A percentile compares a stretch with the other conserved stretches of the same genome.
Conservation (phyloP, 2,113 vertebrate genomes). For the Oncorhynchus nerka region DNA sequence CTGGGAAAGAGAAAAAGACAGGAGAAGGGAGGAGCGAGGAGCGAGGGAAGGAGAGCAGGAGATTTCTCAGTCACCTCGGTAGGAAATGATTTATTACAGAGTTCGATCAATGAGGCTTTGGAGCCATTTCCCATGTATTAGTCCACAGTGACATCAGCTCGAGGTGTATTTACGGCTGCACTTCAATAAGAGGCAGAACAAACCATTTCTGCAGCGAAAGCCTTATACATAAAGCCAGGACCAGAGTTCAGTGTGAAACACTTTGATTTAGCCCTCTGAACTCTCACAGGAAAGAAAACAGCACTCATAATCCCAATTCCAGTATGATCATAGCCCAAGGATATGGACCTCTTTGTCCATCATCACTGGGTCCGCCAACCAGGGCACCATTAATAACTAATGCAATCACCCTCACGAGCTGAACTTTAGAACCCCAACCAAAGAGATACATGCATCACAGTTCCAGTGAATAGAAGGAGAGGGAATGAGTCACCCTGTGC, state of each 20-base stretch:
- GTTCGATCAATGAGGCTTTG: slow-evolving; percentile 49
- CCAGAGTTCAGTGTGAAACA: slow-evolving; percentile 49
- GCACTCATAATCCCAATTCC: slow-evolving; percentile 47
- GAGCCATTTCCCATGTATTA: slow-evolving; percentile 31
- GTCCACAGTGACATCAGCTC: slow-evolving; percentile 39
- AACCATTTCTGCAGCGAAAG: slow-evolving; percentile 31
- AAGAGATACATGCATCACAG: slow-evolving; percentile 49
- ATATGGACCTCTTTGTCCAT: slow-evolving; percentile 51
- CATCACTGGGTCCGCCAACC: slow-evolving; percentile 51
- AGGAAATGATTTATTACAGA: slow-evolving; percentile 51
- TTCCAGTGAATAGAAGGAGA: slow-evolving; percentile 17
- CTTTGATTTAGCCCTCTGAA: slow-evolving; percentile 62
- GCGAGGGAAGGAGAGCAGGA: neutral
- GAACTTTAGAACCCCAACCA: slow-evolving; percentile 42
- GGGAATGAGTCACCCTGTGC: slow-evolving; percentile 47
- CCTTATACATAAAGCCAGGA: slow-evolving; percentile 41
- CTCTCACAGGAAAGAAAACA: slow-evolving; percentile 53
- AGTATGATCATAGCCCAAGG: slow-evolving; percentile 58
- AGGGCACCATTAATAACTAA: slow-evolving; percentile 47
- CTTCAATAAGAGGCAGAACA: neutral
- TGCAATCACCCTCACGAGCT: slow-evolving; percentile 50
- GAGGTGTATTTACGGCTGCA: slow-evolving; percentile 33
- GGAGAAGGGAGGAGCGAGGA: neutral
- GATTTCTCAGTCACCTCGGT: slow-evolving; percentile 27
- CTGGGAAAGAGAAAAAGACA: slow-evolving; percentile 22